Evolutionary conservation across 2,797 vertebrate genomes (phyloP).

Genomic region (Halcyon chelicuti): DNA sequence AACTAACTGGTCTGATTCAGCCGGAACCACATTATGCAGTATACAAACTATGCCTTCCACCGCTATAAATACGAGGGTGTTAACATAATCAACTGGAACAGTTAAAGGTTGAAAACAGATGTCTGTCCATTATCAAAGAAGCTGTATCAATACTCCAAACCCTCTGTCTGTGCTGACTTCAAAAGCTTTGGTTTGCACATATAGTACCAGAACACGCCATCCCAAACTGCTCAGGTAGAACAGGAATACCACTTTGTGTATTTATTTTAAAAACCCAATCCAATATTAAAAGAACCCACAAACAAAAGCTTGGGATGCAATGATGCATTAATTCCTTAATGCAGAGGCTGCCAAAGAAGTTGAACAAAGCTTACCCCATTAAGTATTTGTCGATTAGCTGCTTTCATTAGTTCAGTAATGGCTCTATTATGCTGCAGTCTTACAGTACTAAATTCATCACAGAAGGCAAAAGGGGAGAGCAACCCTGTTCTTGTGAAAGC

Average conservation of each 20-base stretch:
- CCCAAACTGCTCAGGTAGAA: background rate
- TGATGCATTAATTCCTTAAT: background rate
- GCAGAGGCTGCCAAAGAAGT: background rate
- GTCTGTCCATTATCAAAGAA: background rate
- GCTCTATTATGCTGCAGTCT: slow-evolving; percentile 94
- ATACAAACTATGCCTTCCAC: background rate
- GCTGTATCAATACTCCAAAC: background rate
- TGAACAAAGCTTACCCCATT: slow-evolving; percentile 81
- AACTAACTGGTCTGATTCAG: background rate
- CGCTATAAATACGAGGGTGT: background rate
- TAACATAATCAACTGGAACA: background rate
- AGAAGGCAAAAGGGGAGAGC: slow-evolving; percentile 91
- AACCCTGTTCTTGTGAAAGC: slow-evolving; percentile 91
- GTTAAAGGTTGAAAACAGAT: background rate
- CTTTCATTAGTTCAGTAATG: slow-evolving; percentile 91
- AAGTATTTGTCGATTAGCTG: slow-evolving; percentile 79
- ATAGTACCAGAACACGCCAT: background rate
- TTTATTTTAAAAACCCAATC: background rate
- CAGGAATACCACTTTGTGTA: background rate
- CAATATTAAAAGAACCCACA: background rate
- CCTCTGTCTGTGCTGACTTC: background rate
- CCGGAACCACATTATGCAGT: background rate
- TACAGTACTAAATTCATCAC: slow-evolving; percentile 95
- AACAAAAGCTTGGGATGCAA: background rate
- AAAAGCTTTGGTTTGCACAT: background rate